Conservation (phyloP, 2,113 vertebrate genomes). For the Oryzias celebensis region DNA sequence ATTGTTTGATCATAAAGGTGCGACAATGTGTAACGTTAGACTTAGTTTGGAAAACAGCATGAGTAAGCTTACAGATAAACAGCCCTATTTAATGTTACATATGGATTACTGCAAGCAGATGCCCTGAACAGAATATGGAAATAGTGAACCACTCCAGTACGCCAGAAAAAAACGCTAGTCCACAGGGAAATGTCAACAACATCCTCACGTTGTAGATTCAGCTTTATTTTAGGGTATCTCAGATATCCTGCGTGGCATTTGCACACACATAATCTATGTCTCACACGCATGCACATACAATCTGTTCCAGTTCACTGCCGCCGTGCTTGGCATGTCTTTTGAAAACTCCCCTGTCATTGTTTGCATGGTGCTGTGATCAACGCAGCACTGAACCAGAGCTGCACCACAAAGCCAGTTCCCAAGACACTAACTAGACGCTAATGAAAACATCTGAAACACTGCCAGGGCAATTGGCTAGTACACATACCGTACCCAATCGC, state of each 20-base stretch:
- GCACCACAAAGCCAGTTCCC: slow-evolving; percentile 56
- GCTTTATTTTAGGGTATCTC: slow-evolving; percentile 65
- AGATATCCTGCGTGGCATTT: background rate
- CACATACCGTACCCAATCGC: slow-evolving; percentile 59
- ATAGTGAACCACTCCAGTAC: slow-evolving; percentile 49
- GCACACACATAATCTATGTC: slow-evolving; percentile 1
- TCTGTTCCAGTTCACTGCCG: slow-evolving; percentile 53
- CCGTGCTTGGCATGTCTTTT: slow-evolving; percentile 46
- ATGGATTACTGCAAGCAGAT: slow-evolving; percentile 24
- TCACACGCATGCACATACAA: slow-evolving; percentile 14
- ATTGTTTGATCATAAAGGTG: slow-evolving; percentile 49
- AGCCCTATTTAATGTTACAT: slow-evolving; percentile 30
- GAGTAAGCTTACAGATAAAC: slow-evolving; percentile 24
- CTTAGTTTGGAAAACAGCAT: slow-evolving; percentile 28
- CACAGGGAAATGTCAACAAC: slow-evolving; percentile 60
- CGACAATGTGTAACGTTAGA: slow-evolving; percentile 33
- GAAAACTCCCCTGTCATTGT: slow-evolving; percentile 66
- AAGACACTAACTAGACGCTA: slow-evolving; percentile 62
- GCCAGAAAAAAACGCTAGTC: slow-evolving; percentile 38
- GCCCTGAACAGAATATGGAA: slow-evolving; percentile 32
- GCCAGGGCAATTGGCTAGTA: slow-evolving; percentile 57
- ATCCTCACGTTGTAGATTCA: slow-evolving; percentile 43
- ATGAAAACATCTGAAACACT: slow-evolving; percentile 69
- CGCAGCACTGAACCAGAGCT: slow-evolving; percentile 52
- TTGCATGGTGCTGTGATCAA: slow-evolving; percentile 60